Percentiles rank a stretch among this genome's conserved stretches.
Conservation (phyloP, 2,797 vertebrate species). For the Mus spretus region DNA sequence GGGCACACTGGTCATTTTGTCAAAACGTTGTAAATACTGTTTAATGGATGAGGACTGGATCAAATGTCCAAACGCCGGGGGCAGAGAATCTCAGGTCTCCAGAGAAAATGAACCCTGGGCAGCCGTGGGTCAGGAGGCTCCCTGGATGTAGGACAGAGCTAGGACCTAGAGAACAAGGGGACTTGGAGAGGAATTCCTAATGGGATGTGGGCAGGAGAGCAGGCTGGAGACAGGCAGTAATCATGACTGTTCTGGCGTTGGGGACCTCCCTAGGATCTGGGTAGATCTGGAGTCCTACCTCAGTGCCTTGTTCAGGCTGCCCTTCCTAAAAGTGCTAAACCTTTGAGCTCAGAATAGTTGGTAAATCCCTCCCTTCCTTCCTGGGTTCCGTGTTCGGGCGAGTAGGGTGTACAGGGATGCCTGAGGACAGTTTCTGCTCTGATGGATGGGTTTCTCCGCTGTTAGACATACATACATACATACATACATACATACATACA, state of each 20-base stretch:
- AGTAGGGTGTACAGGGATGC: background rate
- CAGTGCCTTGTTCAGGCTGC: background rate
- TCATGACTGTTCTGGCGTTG: background rate
- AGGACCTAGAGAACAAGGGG: background rate
- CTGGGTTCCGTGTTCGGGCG: background rate
- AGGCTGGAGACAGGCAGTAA: background rate
- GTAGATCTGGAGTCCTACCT: background rate
- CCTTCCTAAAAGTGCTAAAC: background rate
- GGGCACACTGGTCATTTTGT: background rate
- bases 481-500: too few relatives aligned
- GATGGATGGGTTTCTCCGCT: background rate
- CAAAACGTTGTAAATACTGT: background rate
- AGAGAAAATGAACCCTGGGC: background rate
- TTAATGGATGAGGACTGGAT: constrained; percentile 1
- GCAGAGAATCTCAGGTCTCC: background rate
- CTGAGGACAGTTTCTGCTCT: background rate
- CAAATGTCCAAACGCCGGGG: background rate
- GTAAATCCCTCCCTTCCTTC: background rate
- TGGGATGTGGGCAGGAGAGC: background rate
- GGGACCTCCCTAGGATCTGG: background rate
- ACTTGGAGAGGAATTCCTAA: background rate
- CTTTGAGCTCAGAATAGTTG: background rate
- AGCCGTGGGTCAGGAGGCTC: background rate
- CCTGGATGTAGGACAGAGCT: background rate
- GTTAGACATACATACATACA: background rate